Base-by-base conservation (phyloP, 1,140 invertebrate species). In the Papilio aristodemus region DNA sequence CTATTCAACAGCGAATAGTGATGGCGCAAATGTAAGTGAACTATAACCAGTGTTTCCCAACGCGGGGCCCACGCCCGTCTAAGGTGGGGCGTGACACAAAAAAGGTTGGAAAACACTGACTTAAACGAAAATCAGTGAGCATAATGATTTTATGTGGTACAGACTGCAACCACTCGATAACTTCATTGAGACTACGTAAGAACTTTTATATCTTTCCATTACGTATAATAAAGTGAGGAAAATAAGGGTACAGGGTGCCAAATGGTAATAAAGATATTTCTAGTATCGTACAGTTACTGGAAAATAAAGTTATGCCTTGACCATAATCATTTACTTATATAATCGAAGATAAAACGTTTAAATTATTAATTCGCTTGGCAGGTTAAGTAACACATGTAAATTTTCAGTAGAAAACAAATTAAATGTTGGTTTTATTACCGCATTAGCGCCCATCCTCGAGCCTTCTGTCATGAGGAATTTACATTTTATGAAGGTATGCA, bases 351-450 rank as follows among this genome's bases (percentile, higher is more conserved):
- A 60, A 54, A 60, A 60, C 59, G 13, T n/a, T 59, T 59, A 59
- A 37, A 17, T 60, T 36, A 36, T 36, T 38, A 60, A 60, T 60
- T 37, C 37, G 9, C 59, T 60, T 38, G 32, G 59, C 36, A 37
- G 17, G 14, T 37, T 38, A 39, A 60, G 14, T 60, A 38, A 60
- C 36, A 14, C 36, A 62, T 62, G 59, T 62, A 38, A 62, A 62
- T 62, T 62, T 62, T 62, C 59, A 62, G 59, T 62, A 62, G 59
- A 62, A 39, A 62, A 62, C 59, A 62, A 62, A 62, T 62, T 62
- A 62, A 62, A 39, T 62, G 37, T 39, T 39, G 17, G 14, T 39
- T 62, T 62, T 62, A 62, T 62, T 62, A 62, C 17, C 17, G 3
- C 37, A 36, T 38, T 17, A 62, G 19, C 59, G 17, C 14, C 32